Evolutionary conservation across 1,140 invertebrate species (phyloP).

Genomic region (Penaeus chinensis): DNA sequence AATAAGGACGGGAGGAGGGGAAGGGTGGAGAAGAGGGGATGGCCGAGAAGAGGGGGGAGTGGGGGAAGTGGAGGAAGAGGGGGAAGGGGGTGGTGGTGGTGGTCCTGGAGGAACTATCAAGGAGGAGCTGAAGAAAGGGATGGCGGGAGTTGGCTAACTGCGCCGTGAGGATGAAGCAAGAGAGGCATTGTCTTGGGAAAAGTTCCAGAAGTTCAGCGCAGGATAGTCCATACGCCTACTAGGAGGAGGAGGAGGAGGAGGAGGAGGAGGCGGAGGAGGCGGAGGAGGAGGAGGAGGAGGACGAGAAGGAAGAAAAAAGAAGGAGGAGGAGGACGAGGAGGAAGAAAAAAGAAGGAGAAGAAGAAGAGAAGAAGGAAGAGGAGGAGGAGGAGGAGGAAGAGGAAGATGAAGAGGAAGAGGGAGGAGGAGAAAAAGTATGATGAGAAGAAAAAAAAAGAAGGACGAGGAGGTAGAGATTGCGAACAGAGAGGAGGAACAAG

Average conservation of each 20-base stretch:
- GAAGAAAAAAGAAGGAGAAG: background rate
- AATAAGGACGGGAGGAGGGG: background rate
- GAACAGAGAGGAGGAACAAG: background rate
- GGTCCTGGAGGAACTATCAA: background rate
- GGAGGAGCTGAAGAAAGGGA: background rate
- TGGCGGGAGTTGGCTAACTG: background rate
- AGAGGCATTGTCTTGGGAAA: too few relatives aligned
- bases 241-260: too few relatives aligned
- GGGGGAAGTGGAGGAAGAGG: background rate
- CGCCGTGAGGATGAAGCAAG: too few relatives aligned
- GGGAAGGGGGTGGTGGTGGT: background rate
- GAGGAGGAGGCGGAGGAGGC: too few relatives aligned
- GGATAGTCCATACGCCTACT: too few relatives aligned
- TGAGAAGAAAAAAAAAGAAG: background rate
- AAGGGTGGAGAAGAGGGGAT: background rate
- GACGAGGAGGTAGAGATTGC: background rate
- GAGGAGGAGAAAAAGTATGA: background rate
- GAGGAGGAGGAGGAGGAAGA: background rate
- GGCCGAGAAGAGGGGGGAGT: slow-evolving; percentile 3
- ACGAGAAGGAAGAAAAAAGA: background rate
- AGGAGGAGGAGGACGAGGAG: background rate
- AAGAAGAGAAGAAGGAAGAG: background rate
- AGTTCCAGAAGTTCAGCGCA: too few relatives aligned
- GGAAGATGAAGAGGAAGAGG: background rate
- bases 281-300: too few relatives aligned